Base-by-base conservation (phyloP, 2,888 invertebrate species). In the Platerodrilus igneus region DNA sequence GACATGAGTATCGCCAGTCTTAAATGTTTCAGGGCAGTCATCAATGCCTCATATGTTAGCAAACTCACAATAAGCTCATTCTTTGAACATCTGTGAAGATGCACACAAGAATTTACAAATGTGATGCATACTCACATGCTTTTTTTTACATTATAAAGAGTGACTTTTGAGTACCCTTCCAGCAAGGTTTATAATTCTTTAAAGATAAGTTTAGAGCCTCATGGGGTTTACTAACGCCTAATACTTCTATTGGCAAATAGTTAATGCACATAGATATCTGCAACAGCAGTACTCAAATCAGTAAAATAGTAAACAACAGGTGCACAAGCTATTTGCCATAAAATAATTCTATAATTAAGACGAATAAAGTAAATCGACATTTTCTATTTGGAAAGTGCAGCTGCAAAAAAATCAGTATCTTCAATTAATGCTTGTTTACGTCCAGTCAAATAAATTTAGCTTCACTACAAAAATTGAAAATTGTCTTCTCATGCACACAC, bases 81-180 rank as follows among this genome's bases (percentile, higher is more conserved):
- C 39, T 15, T 18, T 22, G 34, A 23, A 13, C 27, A 34, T 31
- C 25, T 18, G 9, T 17, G 4, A 10, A 32, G 31, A 34, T 31
- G 21, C 15, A 32, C 42, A 40, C 14, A 11, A 45, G 50, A 53
- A 56, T 56, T 52, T 42, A 55, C 57, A 54, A 48, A 51, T 51
- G 51, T 53, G 52, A 53, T 38, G 34, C 37, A 41, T 23, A 36
- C 41, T 40, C 40, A 28, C 32, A 39, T 52, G 49, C 45, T 44
- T 49, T 48, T n/a, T 47, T 31, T 41, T 48, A 47, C 30, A 37
- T 13, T 29, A 40, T 41, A 52, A 50, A 54, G 51, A 47, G 45
- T 56, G 56, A 54, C 56, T 56, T n/a, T n/a, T 60, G 56, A 59
- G 62, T 64, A 65, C 66, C 65, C 66, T 66, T 66, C 62, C 66